Conservation (phyloP, 2,888 invertebrate genomes). For the Drosophila infuscata region DNA sequence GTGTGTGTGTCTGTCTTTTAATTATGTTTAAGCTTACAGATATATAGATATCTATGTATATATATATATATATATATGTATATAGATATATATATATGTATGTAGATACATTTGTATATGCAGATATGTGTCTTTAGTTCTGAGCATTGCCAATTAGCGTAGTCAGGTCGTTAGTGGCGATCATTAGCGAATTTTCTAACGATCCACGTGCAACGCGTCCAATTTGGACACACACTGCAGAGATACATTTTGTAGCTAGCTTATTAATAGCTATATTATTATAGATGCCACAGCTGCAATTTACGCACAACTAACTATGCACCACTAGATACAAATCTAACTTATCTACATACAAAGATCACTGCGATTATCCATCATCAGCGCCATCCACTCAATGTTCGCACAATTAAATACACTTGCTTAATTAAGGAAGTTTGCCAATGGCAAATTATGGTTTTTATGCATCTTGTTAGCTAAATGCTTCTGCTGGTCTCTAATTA, state of each 20-base stretch:
- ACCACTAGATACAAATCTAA: conserved; percentile 26
- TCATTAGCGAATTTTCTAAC: conserved; percentile 74
- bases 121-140: conserved; percentile 26
- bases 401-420: neutral
- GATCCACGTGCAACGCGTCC: conserved; percentile 51
- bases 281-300: conserved; percentile 36
- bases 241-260: conserved; percentile 39
- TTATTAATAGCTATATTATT: conserved; percentile 37
- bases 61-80: conserved; percentile 6
- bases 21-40: neutral
- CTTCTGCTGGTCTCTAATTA: neutral
- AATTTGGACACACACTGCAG: neutral
- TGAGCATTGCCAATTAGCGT: conserved; percentile 66
- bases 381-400: conserved; percentile 3
- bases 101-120: conserved; percentile 1
- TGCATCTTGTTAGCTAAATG: neutral
- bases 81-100: conserved; percentile 4
- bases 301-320: conserved; percentile 32
- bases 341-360: conserved; percentile 12
- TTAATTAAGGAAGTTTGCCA: neutral
- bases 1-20: conserved; percentile 17
- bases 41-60: neutral
- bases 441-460: conserved; percentile 1
- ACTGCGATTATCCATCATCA: conserved; percentile 23
- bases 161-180: conserved; percentile 69